Evolutionary conservation across 2,888 invertebrate species (phyloP), one percentile per base, ranked within the genome.

Genomic region (Andricus quercusramuli): DNA sequence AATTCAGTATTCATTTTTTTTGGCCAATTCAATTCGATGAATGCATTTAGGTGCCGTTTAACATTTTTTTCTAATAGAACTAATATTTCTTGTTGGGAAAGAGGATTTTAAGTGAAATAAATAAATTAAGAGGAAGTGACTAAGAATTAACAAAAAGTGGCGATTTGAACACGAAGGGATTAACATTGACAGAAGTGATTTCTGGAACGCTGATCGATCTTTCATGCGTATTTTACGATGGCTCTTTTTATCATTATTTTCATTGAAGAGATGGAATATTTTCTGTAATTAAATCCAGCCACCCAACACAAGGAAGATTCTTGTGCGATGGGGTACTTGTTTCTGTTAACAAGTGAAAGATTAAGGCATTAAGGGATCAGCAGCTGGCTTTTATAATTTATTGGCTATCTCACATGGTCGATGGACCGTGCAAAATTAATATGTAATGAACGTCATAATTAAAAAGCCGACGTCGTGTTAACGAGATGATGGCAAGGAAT

Each of bases 81-180:
- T 4, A 47, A 47, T 47, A 47, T 47, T 47, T 17, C 5, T 37
- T 76, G 15, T 62, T n/a, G 15, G 2, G 59, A 32, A 22, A 17
- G 11, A 20, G 20, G 37, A 62, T 37, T 59, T 32, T 56, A 41
- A 59, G 20, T 47, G 13, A 22, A 6, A 62, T 25, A n/a, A 77
- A 59, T 17, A 56, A 76, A 41, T 51, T 37, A 22, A 74, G 74
- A 22, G 64, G 74, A 37, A 20, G 47, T 29, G 41, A 25, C 37
- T 64, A 22, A 76, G 66, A 47, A 29, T 76, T 20, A 76, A 78
- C 56, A 74, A 74, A 77, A 65, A 70, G 78, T 77, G 67, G 78
- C 56, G 79, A 80, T 80, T 80, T 78, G 79, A 80, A 82, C 41
- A 66, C 74, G 78, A 77, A 77, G 65, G 62, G 67, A 78, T 78